A percentile compares a stretch with the other conserved stretches of the same genome.
Evolutionary conservation across 1,140 invertebrate genomes (phyloP).

Genomic region (Calliphora vicina): DNA sequence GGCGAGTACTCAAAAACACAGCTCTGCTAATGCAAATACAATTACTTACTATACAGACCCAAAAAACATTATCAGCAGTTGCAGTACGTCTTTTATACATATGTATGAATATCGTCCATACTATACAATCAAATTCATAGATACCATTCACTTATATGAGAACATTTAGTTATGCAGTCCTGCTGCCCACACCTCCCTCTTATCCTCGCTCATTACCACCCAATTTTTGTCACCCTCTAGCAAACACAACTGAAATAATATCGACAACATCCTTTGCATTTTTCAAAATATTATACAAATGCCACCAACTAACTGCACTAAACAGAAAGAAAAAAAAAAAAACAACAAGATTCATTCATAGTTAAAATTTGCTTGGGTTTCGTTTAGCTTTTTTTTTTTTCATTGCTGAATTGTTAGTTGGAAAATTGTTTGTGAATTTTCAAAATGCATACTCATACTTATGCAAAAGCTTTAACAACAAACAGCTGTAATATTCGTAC

Average conservation of each 20-base stretch:
- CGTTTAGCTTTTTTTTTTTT: not conserved
- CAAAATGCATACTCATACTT: not conserved
- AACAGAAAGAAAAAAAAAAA: too few species aligned
- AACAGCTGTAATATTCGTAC: not conserved
- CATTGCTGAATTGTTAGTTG: not conserved
- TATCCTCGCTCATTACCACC: not conserved
- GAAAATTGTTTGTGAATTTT: constrained; percentile 9
- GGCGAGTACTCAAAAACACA: too few species aligned
- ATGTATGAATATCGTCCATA: too few species aligned
- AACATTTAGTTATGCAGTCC: too few species aligned
- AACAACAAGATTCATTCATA: not conserved
- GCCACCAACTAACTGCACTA: not conserved
- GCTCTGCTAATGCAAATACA: not conserved
- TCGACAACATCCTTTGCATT: not conserved
- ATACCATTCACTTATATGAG: too few species aligned
- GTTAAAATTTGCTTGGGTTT: not conserved
- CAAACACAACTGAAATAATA: constrained; percentile 5
- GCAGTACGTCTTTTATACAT: not conserved
- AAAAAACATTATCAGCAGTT: not conserved
- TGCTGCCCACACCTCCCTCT: not conserved
- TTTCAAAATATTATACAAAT: not conserved
- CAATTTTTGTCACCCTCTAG: not conserved
- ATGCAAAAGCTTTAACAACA: not conserved
- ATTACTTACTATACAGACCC: not conserved
- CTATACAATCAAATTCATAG: not conserved